Conservation (phyloP, 2,888 invertebrate genomes). For the Melieria omissa region DNA sequence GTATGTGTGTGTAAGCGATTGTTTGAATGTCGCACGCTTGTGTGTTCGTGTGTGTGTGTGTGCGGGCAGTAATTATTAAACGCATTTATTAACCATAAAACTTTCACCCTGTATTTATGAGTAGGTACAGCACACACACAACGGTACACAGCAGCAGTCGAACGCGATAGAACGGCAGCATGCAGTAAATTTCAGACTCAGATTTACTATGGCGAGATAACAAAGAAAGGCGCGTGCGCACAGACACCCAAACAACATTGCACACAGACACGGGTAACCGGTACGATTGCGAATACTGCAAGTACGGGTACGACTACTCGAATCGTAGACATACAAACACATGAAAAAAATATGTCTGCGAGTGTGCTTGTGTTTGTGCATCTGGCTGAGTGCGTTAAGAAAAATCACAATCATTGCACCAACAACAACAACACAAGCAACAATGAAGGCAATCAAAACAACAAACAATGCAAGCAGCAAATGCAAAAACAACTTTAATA, state of each 20-base stretch:
- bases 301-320: not conserved
- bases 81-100: conserved; percentile 5
- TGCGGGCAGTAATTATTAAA: not conserved
- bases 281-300: too few relatives aligned
- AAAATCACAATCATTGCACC: not conserved
- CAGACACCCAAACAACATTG: too few relatives aligned
- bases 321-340: not conserved
- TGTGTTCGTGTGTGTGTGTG: too few relatives aligned
- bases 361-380: not conserved
- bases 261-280: too few relatives aligned
- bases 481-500: too few relatives aligned
- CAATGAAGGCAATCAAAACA: conserved; percentile 33
- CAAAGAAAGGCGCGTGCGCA: too few relatives aligned
- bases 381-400: not conserved
- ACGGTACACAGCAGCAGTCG: too few relatives aligned
- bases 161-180: too few relatives aligned
- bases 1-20: too few relatives aligned
- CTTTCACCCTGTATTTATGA: conserved; percentile 28
- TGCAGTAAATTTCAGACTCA: too few relatives aligned
- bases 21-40: too few relatives aligned
- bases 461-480: conserved; percentile 2
- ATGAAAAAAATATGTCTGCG: not conserved
- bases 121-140: not conserved
- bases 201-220: too few relatives aligned
- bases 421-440: conserved; percentile 22